These are phyloP conservation scores for Amiota minor DNA, from an alignment of 2,888 invertebrate genomes.

Conservation along the genomic window DNA sequence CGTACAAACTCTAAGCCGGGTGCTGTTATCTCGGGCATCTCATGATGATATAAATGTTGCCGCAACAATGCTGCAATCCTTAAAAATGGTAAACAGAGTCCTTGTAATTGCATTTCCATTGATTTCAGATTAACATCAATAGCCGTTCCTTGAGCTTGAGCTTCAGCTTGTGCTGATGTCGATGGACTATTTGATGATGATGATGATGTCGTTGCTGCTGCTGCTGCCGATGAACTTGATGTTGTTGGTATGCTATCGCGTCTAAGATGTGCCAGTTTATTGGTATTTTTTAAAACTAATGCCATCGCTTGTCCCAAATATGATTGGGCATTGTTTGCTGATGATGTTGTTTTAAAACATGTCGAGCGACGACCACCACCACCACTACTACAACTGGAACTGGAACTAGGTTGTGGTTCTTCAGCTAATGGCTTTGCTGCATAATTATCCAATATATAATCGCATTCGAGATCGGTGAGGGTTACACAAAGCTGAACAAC, in stretches of 20 bases:
- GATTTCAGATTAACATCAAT: conserved; percentile 69
- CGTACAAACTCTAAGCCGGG: conserved; percentile 84
- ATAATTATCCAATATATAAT: conserved; percentile 73
- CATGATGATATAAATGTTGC: conserved; percentile 86
- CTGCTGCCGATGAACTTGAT: conserved; percentile 51
- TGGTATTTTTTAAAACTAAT: conserved; percentile 68
- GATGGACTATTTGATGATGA: conserved; percentile 33
- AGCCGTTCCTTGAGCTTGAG: not conserved
- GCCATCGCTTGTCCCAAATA: conserved; percentile 72
- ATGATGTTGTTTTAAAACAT: conserved; percentile 34
- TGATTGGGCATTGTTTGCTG: conserved; percentile 46
- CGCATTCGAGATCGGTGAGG: conserved; percentile 79
- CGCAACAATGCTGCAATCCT: conserved; percentile 87
- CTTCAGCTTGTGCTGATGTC: conserved; percentile 30
- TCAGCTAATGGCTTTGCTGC: conserved; percentile 40
- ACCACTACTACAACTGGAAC: not conserved
- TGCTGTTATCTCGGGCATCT: conserved; percentile 80
- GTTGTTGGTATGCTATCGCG: conserved; percentile 67
- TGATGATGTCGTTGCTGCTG: conserved; percentile 38
- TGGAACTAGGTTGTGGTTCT: conserved; percentile 2
- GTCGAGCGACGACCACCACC: conserved; percentile 43
- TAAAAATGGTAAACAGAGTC: conserved; percentile 87
- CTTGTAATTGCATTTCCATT: conserved; percentile 79
- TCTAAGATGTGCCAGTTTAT: conserved; percentile 68
- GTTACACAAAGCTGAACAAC: conserved; percentile 85